Percentiles rank a stretch among this genome's conserved stretches.
phyloP scores from a whole-genome alignment of 1,140 invertebrate genomes.

The Delia radicum region DNA sequence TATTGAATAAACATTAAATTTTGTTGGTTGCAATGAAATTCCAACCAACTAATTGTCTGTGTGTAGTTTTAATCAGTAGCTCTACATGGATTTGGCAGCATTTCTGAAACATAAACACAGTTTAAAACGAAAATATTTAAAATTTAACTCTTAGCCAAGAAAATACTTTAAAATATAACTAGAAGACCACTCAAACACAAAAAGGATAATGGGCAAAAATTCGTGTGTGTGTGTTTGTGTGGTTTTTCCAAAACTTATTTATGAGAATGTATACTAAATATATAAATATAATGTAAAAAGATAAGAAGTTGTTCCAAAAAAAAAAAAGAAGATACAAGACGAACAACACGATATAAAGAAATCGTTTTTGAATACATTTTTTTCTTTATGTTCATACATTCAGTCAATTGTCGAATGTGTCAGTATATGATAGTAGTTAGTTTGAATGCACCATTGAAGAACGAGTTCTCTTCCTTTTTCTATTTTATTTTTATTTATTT shows the following conservation, averaged over 20 bases:
- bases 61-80: too few relatives aligned
- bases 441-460: neutral
- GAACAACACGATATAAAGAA: neutral
- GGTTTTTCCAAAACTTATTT: too few relatives aligned
- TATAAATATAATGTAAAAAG: neutral
- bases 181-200: neutral
- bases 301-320: neutral
- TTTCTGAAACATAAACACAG: neutral
- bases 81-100: too few relatives aligned
- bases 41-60: too few relatives aligned
- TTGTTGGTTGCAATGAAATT: too few relatives aligned
- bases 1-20: too few relatives aligned
- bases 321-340: neutral
- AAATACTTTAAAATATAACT: neutral
- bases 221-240: too few relatives aligned
- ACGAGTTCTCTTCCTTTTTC: neutral
- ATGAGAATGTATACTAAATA: neutral
- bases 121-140: neutral
- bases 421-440: neutral
- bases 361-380: neutral
- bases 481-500: neutral
- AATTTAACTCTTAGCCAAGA: neutral
- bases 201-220: neutral
- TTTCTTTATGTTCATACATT: neutral
- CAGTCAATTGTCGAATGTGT: slow-evolving; percentile 1